A percentile compares a stretch with the other conserved stretches of the same genome.
Evolutionary conservation across 1,140 invertebrate species (phyloP).

Genomic region (Akabosia matsudoensis): DNA sequence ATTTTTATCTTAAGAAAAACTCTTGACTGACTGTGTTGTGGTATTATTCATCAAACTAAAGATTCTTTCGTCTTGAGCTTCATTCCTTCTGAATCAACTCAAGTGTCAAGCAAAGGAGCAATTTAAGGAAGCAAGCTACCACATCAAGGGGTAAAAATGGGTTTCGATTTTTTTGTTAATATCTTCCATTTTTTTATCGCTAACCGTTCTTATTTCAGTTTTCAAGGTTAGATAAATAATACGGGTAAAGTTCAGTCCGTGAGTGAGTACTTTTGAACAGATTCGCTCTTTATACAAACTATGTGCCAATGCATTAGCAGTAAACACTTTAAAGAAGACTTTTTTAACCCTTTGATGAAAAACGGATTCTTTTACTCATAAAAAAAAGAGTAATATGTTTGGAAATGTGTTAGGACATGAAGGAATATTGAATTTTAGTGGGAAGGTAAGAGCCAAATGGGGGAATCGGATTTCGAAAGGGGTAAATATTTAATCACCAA

Average conservation of each 20-base stretch:
- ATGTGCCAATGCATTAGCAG: neutral
- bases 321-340: neutral
- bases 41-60: neutral
- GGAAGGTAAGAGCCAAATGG: neutral
- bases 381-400: neutral
- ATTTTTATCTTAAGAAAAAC: neutral
- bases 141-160: neutral
- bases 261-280: no score
- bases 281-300: neutral
- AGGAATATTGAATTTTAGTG: conserved; percentile 1
- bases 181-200: neutral
- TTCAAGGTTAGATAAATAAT: neutral
- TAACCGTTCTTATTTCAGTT: neutral
- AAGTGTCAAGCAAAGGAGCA: neutral
- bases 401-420: neutral
- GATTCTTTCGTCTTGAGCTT: no score
- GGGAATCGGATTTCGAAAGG: conserved; percentile 19
- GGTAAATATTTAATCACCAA: conserved; percentile 22
- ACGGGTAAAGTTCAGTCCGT: no score
- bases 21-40: neutral
- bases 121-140: neutral
- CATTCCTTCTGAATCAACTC: neutral
- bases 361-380: conserved; percentile 8
- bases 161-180: neutral
- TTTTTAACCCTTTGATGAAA: conserved; percentile 6